Percentiles rank a stretch among this genome's conserved stretches.
phyloP scores from a whole-genome alignment of 2,113 vertebrate genomes.

The Uria lomvia region DNA sequence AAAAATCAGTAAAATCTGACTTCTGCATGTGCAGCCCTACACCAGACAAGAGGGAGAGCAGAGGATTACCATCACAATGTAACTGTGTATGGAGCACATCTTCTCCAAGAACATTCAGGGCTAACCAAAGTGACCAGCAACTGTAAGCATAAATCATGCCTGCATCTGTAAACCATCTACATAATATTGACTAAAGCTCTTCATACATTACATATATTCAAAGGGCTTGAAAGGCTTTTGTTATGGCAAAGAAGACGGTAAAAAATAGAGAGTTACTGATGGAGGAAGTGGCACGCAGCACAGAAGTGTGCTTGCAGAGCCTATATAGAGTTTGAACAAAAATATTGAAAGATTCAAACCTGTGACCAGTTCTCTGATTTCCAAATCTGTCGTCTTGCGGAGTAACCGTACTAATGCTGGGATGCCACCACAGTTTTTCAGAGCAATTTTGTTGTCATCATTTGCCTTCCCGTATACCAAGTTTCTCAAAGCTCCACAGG shows the following conservation, averaged over 20 bases:
- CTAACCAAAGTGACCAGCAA: not conserved
- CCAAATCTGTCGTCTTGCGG: conserved; percentile 93
- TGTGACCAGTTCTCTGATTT: conserved; percentile 98
- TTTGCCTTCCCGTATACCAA: conserved; percentile 98
- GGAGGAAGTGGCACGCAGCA: not conserved
- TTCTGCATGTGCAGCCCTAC: not conserved
- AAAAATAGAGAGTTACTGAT: not conserved
- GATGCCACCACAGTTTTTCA: conserved; percentile 97
- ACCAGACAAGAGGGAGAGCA: not conserved
- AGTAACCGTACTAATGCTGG: conserved; percentile 94
- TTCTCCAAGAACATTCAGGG: fast-evolving
- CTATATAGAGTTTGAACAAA: not conserved
- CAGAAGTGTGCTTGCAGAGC: not conserved
- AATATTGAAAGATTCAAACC: conserved; percentile 72
- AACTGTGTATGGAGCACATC: not conserved
- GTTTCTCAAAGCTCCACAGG: conserved; percentile 95
- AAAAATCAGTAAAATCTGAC: not conserved
- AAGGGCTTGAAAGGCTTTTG: not conserved
- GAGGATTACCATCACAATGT: not conserved
- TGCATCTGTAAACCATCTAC: not conserved
- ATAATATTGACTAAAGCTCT: not conserved
- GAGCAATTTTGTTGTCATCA: conserved; percentile 96
- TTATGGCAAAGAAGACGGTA: not conserved
- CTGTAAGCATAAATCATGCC: fast-evolving
- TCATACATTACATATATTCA: not conserved